phyloP scores from a whole-genome alignment of 2,888 invertebrate species.

The Melanophora roralis region DNA sequence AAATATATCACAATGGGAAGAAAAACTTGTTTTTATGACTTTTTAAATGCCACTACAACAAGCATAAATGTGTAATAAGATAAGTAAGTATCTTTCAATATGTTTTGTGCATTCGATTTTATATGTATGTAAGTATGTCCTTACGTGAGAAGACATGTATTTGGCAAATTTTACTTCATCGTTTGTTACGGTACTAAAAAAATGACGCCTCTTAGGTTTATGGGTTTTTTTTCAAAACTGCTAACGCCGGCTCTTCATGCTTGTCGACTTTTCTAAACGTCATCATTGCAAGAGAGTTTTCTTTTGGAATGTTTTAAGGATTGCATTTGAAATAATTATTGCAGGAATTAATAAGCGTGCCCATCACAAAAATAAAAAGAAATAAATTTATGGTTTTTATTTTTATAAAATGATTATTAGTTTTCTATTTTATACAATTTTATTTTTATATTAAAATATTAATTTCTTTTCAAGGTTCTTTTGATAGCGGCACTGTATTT shows the following conservation, averaged over 20 bases:
- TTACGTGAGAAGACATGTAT: no score
- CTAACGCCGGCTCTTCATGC: constrained; percentile 66
- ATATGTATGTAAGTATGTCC: no score
- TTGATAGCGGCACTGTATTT: constrained; percentile 36
- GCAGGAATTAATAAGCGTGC: constrained; percentile 71
- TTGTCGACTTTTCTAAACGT: constrained; percentile 61
- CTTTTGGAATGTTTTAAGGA: background rate
- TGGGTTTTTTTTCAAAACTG: background rate
- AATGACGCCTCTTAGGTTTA: constrained; percentile 49
- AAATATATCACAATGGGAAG: constrained; percentile 65
- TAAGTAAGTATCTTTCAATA: background rate
- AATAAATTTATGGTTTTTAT: constrained; percentile 48
- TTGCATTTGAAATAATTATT: constrained; percentile 58
- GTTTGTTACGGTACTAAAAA: constrained; percentile 46
- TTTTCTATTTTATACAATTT: background rate
- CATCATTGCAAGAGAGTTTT: constrained; percentile 54
- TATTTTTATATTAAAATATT: constrained; percentile 38
- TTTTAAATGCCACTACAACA: background rate
- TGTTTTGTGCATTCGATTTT: constrained; percentile 19
- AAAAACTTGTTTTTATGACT: constrained; percentile 72
- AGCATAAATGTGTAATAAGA: background rate
- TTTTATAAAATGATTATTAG: constrained; percentile 30
- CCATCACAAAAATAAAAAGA: constrained; percentile 64
- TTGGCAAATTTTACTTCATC: constrained; percentile 69
- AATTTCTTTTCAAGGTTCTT: background rate